Conservation (phyloP, 2,797 vertebrate genomes). For the Cetoscarus ocellatus region DNA sequence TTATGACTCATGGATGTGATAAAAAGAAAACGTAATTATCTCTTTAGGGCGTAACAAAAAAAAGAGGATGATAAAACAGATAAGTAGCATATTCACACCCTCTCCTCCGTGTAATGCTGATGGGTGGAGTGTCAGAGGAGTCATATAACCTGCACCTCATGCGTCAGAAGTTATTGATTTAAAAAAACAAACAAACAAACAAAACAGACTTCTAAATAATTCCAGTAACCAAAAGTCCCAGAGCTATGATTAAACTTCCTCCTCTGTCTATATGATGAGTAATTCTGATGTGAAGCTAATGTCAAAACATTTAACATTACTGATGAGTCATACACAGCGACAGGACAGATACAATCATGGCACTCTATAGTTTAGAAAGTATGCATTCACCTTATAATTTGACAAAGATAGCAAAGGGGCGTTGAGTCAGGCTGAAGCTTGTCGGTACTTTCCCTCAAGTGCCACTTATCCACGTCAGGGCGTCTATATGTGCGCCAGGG, state of each 20-base stretch:
- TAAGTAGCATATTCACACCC: conserved; percentile 35
- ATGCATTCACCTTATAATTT: conserved; percentile 31
- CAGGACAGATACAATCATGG: neutral
- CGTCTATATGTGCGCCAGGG: conserved; percentile 11
- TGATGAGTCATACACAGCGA: conserved; percentile 1
- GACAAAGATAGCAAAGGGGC: neutral
- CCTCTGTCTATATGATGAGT: neutral
- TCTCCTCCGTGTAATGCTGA: conserved; percentile 12
- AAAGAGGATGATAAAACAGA: neutral
- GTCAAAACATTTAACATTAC: neutral
- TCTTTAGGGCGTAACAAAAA: neutral
- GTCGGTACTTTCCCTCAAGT: conserved; percentile 35
- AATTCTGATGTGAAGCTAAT: neutral
- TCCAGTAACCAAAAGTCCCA: neutral
- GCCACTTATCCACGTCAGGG: conserved; percentile 21
- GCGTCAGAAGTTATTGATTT: conserved; percentile 8
- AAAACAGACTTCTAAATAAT: neutral
- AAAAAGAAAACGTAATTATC: neutral
- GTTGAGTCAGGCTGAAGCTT: conserved; percentile 37
- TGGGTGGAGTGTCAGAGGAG: conserved; percentile 32
- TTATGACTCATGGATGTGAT: neutral
- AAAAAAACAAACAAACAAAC: neutral
- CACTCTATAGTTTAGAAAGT: conserved; percentile 12
- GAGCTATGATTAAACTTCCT: neutral
- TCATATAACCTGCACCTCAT: conserved; percentile 18